A percentile compares a stretch with the other conserved stretches of the same genome.
Evolutionary conservation across 1,140 invertebrate species (phyloP).

Genomic region (Heliothis virescens): DNA sequence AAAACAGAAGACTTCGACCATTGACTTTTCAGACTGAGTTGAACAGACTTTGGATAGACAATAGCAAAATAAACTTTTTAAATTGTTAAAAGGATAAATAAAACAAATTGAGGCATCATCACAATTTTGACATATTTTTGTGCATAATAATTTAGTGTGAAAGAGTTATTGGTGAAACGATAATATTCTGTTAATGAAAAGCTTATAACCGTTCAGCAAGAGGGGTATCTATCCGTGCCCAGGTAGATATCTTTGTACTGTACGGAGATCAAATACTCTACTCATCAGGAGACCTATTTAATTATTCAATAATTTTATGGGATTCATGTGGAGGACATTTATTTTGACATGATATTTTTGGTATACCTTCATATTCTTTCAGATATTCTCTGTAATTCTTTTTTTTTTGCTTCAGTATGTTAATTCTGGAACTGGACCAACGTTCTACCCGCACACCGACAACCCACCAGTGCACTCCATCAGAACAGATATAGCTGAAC

Average conservation of each 20-base stretch:
- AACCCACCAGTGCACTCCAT: constrained; percentile 93
- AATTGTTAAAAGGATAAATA: no score
- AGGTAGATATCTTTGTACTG: background rate
- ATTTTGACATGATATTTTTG: background rate
- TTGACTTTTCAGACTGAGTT: no score
- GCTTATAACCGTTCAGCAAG: background rate
- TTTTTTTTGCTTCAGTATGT: constrained; percentile 90
- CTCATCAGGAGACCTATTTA: background rate
- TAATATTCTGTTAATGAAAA: no score
- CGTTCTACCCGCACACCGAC: constrained; percentile 92
- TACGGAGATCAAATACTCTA: background rate
- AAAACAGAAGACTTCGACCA: no score
- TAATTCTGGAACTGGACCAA: constrained; percentile 95
- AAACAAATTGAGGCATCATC: no score
- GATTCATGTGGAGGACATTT: background rate
- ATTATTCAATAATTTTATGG: background rate
- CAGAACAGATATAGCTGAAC: constrained; percentile 92
- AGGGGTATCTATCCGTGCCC: no score
- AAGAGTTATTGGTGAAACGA: no score
- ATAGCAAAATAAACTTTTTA: no score
- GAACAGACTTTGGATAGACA: no score
- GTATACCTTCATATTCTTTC: background rate
- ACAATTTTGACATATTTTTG: no score
- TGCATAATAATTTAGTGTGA: no score
- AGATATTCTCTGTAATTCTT: background rate